Evolutionary conservation across 2,797 vertebrate genomes (phyloP).

Genomic region (Aratinga solstitialis): DNA sequence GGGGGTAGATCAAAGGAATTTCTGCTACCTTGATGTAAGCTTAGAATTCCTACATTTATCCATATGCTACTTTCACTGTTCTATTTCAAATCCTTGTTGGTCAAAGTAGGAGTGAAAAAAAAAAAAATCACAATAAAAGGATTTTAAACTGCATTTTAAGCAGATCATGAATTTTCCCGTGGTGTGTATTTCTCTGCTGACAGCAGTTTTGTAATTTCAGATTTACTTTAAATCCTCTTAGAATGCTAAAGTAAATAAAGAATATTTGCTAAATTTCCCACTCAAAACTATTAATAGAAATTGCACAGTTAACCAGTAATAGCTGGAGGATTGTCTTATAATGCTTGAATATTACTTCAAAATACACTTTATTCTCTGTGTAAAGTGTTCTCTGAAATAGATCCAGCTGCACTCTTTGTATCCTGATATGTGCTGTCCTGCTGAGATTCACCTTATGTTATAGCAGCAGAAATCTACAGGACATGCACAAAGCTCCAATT

Average conservation of each 20-base stretch:
- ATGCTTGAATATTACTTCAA: background rate
- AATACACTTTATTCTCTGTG: background rate
- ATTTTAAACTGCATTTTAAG: slow-evolving; percentile 27
- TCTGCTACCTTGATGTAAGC: background rate
- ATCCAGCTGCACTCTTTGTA: background rate
- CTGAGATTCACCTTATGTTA: background rate
- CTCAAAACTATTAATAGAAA: slow-evolving; percentile 16
- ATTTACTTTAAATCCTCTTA: slow-evolving; percentile 55
- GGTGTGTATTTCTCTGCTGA: slow-evolving; percentile 5
- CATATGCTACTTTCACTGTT: background rate
- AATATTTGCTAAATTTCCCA: slow-evolving; percentile 6
- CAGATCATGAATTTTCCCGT: slow-evolving; percentile 5
- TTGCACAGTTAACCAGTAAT: background rate
- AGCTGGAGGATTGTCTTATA: background rate
- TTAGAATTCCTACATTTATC: background rate
- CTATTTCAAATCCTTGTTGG: slow-evolving; percentile 21
- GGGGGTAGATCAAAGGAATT: background rate
- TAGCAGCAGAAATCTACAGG: background rate
- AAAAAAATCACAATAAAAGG: background rate
- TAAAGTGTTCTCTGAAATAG: background rate
- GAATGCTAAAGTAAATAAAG: background rate
- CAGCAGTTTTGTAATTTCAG: slow-evolving; percentile 13
- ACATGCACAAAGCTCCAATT: background rate
- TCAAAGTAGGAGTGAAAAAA: background rate
- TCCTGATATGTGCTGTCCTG: background rate